Evolutionary conservation across 2,888 invertebrate genomes (phyloP).

Genomic region (Melinaea marsaeus): DNA sequence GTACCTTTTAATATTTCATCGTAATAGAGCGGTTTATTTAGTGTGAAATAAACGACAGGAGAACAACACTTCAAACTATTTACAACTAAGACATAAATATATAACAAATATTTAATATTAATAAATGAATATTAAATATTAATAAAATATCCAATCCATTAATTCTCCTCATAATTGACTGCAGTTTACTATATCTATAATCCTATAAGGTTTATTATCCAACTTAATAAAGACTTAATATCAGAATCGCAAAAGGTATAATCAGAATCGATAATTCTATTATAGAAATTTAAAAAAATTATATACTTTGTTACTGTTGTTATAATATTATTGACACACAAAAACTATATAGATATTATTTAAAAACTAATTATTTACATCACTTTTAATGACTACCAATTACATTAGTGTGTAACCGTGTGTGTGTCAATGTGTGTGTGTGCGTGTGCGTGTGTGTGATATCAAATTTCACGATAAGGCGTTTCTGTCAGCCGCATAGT

Average conservation of each 20-base stretch:
- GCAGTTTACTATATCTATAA: conserved; percentile 16
- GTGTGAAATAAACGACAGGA: too few species aligned
- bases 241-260: conserved; percentile 9
- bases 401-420: too few species aligned
- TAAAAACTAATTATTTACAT: too few species aligned
- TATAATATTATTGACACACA: too few species aligned
- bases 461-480: conserved; percentile 3
- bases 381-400: too few species aligned
- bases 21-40: too few species aligned
- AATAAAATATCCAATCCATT: conserved; percentile 33
- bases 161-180: conserved; percentile 42
- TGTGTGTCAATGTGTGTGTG: too few species aligned
- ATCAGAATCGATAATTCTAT: neutral
- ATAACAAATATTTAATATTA: conserved; percentile 3
- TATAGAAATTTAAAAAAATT: neutral
- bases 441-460: neutral
- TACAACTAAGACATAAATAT: conserved; percentile 3
- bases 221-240: conserved; percentile 21
- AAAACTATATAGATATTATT: too few species aligned
- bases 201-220: conserved; percentile 19
- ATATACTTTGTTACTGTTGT: neutral
- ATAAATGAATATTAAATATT: neutral
- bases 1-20: too few species aligned
- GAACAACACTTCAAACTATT: too few species aligned
- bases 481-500: neutral